Base-by-base conservation (phyloP, 2,888 invertebrate genomes). In the Volucella inflata region DNA sequence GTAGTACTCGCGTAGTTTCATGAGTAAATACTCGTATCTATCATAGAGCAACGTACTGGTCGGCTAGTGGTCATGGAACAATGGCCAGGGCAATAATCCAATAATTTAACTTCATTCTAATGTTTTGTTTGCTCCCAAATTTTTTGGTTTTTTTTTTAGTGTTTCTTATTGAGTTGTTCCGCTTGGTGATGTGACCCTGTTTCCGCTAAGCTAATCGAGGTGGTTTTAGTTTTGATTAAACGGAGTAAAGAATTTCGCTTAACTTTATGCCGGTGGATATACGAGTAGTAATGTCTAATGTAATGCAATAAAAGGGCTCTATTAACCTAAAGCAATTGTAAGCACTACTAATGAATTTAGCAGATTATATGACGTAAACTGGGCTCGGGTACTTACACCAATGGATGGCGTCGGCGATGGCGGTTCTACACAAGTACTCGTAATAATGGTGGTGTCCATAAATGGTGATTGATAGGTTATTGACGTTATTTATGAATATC, bases 1-100 rank as follows among this genome's bases (percentile, higher is more conserved):
- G 30, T 48, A 16, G n/a, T 14, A 42, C 46, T 12, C 21, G 16
- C 21, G 16, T 44, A 55, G 6, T 30, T 6, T 6, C 30, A 30
- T 30, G 30, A 30, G 30, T 30, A 30, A 6, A n/a, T n/a, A n/a
- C n/a, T n/a, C n/a, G 6, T 30, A 30, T 30, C 30, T 30, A 30
- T 30, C 30, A 6, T 30, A 6, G 21, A 59, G 36, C 46, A 64
- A 44, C 59, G 38, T 65, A 42, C 36, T 71, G 42, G 76, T 40
- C 30, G 30, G 30, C 30, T 30, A 30, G 30, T 64, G 72, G 78
- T 85, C 80, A 85, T 76, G 84, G 71, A 80, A 85, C 80, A 85
- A 81, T 76, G 60, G 67, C 67, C 71, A 44, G 76, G 71, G 84
- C 80, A 75, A 80, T 85, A 84, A 84, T 84, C 79, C 84, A 62